A percentile compares a stretch with the other conserved stretches of the same genome.
Evolutionary conservation across 2,113 vertebrate species (phyloP).

Genomic region (Mus pahari): DNA sequence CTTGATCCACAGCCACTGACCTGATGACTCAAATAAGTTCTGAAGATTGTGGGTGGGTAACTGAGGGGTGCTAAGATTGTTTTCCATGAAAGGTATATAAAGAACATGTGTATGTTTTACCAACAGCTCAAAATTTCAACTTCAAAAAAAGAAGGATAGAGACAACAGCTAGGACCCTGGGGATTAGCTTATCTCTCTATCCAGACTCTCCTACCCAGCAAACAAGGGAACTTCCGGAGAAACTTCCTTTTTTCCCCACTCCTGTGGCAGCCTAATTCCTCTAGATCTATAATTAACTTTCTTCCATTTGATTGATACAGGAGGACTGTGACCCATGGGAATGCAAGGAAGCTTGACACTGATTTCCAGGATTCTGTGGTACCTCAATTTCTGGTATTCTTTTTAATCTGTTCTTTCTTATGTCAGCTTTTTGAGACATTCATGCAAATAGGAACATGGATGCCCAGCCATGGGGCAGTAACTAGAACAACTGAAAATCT

Average conservation of each 20-base stretch:
- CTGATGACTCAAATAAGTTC: neutral
- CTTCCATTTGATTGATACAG: neutral
- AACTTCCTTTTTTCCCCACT: conserved; percentile 32
- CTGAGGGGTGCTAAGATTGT: neutral
- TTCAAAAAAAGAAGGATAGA: neutral
- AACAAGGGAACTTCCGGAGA: conserved; percentile 54
- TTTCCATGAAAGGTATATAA: neutral
- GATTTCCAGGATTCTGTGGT: neutral
- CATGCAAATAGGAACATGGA: neutral
- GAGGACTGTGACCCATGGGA: neutral
- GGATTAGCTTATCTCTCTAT: conserved; percentile 47
- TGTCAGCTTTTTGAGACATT: neutral
- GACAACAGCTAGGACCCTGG: neutral
- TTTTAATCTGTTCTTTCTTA: neutral
- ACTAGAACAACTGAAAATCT: neutral
- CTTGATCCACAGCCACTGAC: neutral
- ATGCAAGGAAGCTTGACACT: neutral
- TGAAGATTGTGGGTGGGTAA: neutral
- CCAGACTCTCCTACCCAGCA: conserved; percentile 18
- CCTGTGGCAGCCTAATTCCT: neutral
- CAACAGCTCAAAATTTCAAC: neutral
- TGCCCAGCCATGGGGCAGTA: neutral
- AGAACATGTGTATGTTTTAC: neutral
- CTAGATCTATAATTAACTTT: conserved; percentile 50
- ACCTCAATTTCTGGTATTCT: neutral